Evolutionary conservation across 2,797 vertebrate species (phyloP), one percentile per base, ranked within the genome.

Genomic region (Syngnathus rostellatus): DNA sequence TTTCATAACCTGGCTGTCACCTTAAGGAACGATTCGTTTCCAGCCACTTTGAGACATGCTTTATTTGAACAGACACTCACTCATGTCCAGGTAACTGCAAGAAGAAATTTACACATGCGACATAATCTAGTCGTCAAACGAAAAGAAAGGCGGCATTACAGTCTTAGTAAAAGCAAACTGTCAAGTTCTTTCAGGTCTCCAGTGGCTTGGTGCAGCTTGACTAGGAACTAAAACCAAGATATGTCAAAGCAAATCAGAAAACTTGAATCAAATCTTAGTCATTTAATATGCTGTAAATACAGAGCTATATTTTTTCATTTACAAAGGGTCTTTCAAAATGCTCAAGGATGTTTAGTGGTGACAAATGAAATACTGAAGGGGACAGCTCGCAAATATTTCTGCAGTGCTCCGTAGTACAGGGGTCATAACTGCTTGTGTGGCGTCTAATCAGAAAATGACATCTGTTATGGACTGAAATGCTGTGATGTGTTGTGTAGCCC

Each of bases 381-480:
- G 21, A 62, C 21, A 45, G 41, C 11, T 45, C 11, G 11, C 39
- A 25, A 25, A 62, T 3, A 5, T 10, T 6, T 61, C 17, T 17
- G 16, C 46, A 17, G 46, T 48, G 46, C 17, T 21, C 58, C 38
- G 14, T n/a, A 61, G 38, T 21, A 21, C 19, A 41, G 57, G 37
- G 57, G 57, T 41, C 59, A 61, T 12, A 21, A 10, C 9, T 21
- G 59, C 41, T 21, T 62, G 41, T 45, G 21, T 43, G 41, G 21
- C 3, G 46, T 72, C 46, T 62, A 75, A 79, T 82, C 77, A 78
- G 68, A 78, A 79, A 81, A 79, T 78, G 9, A 67, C 70, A 79
- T 81, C 66, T 72, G 46, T 68, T 60, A 5, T 38, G n/a, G 23
- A 64, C 51, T 60, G 31, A 70, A 72, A 73, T 69, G 63, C 60